Conservation (phyloP, 2,113 vertebrate species). For the Rattus norvegicus region DNA sequence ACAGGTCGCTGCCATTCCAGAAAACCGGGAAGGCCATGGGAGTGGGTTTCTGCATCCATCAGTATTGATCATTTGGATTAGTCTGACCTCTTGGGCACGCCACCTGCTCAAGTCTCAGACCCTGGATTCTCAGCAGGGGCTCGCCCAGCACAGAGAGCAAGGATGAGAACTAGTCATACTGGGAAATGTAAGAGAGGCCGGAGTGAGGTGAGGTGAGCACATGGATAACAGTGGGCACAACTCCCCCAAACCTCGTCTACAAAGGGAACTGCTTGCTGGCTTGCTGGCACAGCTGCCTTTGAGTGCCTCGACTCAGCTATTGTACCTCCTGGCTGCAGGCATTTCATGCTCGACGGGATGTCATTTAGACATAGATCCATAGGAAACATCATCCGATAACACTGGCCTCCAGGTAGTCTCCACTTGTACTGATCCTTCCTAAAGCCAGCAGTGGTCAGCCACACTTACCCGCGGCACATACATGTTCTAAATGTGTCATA, state of each 20-base stretch:
- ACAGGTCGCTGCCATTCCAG: not conserved
- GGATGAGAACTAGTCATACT: not conserved
- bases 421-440: not conserved
- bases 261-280: not conserved
- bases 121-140: not conserved
- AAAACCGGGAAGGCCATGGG: not conserved
- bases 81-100: not conserved
- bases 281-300: not conserved
- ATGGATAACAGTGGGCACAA: not conserved
- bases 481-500: not conserved
- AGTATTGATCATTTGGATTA: not conserved
- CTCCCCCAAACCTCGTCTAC: not conserved
- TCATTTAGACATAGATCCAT: not conserved
- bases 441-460: not conserved
- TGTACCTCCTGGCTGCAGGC: not conserved
- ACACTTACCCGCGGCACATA: not conserved
- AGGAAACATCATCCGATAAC: slow-evolving; percentile 18
- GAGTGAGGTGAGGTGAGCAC: not conserved
- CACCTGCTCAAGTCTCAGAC: not conserved
- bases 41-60: not conserved
- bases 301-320: not conserved
- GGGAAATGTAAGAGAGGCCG: not conserved
- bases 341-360: not conserved
- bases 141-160: not conserved
- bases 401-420: not conserved